These are phyloP conservation scores for Cnemophilus loriae DNA, from an alignment of 2,113 vertebrate species.

Conservation along the genomic window DNA sequence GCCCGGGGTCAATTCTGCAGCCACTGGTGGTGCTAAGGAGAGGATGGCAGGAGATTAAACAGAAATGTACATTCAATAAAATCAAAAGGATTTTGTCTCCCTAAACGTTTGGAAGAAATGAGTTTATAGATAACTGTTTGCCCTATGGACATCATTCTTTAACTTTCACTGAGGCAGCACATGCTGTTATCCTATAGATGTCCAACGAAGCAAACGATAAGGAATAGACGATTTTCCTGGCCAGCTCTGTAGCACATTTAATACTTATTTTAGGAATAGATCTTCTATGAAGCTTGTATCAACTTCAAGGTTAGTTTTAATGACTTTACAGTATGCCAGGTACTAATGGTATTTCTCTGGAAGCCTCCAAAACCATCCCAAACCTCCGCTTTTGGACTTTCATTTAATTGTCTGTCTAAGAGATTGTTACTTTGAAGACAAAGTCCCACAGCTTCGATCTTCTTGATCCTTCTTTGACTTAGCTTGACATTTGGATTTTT, in stretches of 20 bases:
- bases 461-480: slow-evolving; percentile 34
- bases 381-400: slow-evolving; percentile 46
- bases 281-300: slow-evolving; percentile 29
- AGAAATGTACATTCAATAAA: slow-evolving; percentile 62
- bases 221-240: not conserved
- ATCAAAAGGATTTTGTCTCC: slow-evolving; percentile 61
- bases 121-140: slow-evolving; percentile 62
- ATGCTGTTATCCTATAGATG: not conserved
- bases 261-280: not conserved
- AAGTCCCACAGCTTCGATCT: slow-evolving; percentile 59
- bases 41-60: slow-evolving; percentile 43
- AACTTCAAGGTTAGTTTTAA: slow-evolving; percentile 24
- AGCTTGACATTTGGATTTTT: slow-evolving; percentile 57
- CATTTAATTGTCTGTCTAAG: slow-evolving; percentile 56
- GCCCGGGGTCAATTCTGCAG: slow-evolving; percentile 65
- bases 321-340: slow-evolving; percentile 56
- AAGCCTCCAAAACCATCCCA: slow-evolving; percentile 57
- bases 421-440: slow-evolving; percentile 59
- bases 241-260: not conserved
- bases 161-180: slow-evolving; percentile 19
- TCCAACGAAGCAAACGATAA: not conserved
- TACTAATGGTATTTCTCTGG: slow-evolving; percentile 43
- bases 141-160: slow-evolving; percentile 37
- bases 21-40: slow-evolving; percentile 54
- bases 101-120: slow-evolving; percentile 58